phyloP scores from a whole-genome alignment of 1,140 invertebrate genomes.

The Solenopsis invicta region DNA sequence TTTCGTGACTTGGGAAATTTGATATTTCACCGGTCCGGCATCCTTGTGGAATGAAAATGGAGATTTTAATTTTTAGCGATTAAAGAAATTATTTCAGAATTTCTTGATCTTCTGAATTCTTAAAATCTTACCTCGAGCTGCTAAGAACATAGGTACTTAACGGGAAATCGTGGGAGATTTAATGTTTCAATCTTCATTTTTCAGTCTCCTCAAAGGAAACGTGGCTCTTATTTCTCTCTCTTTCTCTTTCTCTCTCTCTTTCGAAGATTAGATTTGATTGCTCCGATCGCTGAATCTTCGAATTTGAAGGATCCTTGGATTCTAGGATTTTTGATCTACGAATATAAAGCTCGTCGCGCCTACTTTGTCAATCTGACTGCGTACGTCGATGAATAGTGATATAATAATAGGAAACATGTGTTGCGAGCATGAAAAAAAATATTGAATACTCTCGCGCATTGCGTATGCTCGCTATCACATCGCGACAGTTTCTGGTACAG shows the following conservation, averaged over 20 bases:
- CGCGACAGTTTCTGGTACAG: background rate
- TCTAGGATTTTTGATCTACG: slow-evolving; percentile 48
- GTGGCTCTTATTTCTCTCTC: background rate
- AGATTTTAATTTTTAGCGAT: slow-evolving; percentile 1
- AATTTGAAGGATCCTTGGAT: slow-evolving; percentile 40
- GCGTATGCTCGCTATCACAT: slow-evolving; percentile 83
- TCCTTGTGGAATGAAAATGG: background rate
- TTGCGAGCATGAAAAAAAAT: slow-evolving; percentile 73
- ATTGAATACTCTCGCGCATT: slow-evolving; percentile 85
- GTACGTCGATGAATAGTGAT: slow-evolving; percentile 72
- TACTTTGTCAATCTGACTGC: slow-evolving; percentile 74
- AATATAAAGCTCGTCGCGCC: slow-evolving; percentile 60
- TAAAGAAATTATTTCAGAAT: background rate
- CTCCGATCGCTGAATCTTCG: background rate
- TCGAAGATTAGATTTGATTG: background rate
- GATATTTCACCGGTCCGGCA: background rate
- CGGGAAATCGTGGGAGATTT: background rate
- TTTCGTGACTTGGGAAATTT: background rate
- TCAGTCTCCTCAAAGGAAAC: background rate
- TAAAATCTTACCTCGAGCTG: background rate
- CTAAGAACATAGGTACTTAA: slow-evolving; percentile 6
- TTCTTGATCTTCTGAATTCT: background rate
- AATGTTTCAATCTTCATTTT: slow-evolving; percentile 6
- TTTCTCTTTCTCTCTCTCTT: no score
- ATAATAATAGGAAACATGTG: slow-evolving; percentile 72